Evolutionary conservation across 2,113 vertebrate genomes (phyloP), one percentile per base, ranked within the genome.

Genomic region (Pyxicephalus adspersus): DNA sequence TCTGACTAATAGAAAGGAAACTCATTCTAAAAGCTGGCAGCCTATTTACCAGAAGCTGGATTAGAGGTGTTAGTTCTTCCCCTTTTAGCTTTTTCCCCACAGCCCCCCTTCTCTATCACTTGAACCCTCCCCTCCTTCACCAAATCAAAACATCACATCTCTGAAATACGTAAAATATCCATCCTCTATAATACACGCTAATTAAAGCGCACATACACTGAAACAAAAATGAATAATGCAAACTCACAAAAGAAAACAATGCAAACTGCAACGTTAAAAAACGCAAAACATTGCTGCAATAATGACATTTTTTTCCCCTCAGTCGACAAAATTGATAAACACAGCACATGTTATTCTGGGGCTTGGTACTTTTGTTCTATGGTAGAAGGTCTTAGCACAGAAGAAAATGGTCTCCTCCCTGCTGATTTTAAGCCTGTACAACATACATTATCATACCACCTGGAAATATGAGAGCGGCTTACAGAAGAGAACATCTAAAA

Each of bases 1-100:
- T 94, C 93, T 91, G 93, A 93, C 91, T 92, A 93, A 92, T 92
- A 95, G 92, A 95, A 95, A 95, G 90, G 93, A 94, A 94, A 93
- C 92, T 90, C 91, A 91, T 94, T 94, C 94, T 93, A 94, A 93
- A 93, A 94, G 91, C 90, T 93, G 90, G 90, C 90, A 91, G 91
- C 90, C 91, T 94, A 92, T 94, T 93, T 94, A 92, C 90, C 89
- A 91, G 90, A 91, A 91, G 91, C 93, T 88, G 91, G 90, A 93
- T 94, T 94, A 94, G 92, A 94, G 92, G 92, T 94, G 93, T 94
- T 94, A 94, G 93, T 94, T 82, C 80, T 38, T 92, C 92, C 92
- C 92, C 91, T 94, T 93, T 93, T 93, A 93, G 90, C 87, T 86
- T 89, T 87, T 87, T 45, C 89, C 82, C 86, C 68, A 55, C 45